Percentiles rank a stretch among this genome's conserved stretches.
phyloP scores from a whole-genome alignment of 2,113 vertebrate genomes.

The Callaeas wilsoni region DNA sequence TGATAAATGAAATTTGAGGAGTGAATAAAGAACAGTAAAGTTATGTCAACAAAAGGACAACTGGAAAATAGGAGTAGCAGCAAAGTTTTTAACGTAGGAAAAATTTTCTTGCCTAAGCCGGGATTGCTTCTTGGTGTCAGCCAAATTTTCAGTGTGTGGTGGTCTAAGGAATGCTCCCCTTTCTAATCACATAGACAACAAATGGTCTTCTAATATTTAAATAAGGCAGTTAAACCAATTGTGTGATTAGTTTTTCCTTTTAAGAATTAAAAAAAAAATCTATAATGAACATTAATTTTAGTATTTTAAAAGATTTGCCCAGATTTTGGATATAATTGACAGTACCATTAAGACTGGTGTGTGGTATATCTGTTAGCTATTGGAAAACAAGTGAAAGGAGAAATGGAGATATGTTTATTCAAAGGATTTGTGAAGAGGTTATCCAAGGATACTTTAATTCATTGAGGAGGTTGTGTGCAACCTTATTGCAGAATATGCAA shows the following conservation, averaged over 20 bases:
- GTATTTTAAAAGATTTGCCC: neutral
- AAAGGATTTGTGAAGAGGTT: neutral
- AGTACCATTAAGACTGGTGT: neutral
- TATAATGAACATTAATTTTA: neutral
- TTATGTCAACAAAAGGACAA: neutral
- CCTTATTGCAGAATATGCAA: neutral
- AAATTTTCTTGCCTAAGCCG: neutral
- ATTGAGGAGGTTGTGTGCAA: neutral
- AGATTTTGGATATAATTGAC: neutral
- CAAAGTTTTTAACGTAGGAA: neutral
- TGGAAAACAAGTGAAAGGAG: neutral
- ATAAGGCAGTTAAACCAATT: neutral
- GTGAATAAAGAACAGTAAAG: neutral
- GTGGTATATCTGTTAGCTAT: neutral
- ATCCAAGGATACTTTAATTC: neutral
- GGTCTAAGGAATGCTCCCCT: neutral
- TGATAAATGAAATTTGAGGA: neutral
- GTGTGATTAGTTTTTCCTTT: neutral
- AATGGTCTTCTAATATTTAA: neutral
- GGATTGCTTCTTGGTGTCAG: neutral
- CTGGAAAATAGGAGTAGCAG: neutral
- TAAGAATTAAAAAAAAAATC: neutral
- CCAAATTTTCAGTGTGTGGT: neutral
- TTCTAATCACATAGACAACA: neutral
- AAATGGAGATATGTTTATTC: neutral